Base-by-base conservation (phyloP, 2,113 vertebrate species). In the Globicephala melas region DNA sequence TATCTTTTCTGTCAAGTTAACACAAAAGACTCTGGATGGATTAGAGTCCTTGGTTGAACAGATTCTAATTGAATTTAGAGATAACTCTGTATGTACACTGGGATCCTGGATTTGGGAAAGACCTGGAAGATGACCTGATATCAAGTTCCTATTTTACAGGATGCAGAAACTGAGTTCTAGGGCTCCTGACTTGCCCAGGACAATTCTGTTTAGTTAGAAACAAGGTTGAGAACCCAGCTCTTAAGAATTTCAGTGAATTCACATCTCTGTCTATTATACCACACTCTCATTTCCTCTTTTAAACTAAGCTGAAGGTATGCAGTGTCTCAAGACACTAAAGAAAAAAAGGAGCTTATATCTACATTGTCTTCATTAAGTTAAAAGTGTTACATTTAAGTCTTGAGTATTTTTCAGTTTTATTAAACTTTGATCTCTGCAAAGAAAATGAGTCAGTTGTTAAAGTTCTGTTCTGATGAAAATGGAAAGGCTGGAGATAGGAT, bases 401-500 rank as follows among this genome's bases (percentile, higher is more conserved):
- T 79, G 85, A 79, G 18, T 76, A 63, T 89, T 97, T 94, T 88
- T 86, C 74, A 36, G 86, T 92, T 91, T 93, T 93, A 86, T 93
- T 97, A 89, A 96, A 93, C 71, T 74, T 91, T 93, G 89, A 94
- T 93, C 73, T 96, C 81, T 96, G 68, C 47, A 96, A 97, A 93
- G 87, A 96, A 96, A 97, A 63, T 89, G 79, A 96, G 33, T 62
- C 47, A 6, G 4, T 76, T 92, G 85, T 85, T 89, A 89, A 93
- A 92, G 31, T 95, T 89, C 92, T 96, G 18, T 25, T 87, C 82
- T 89, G 85, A 62, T 91, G n/a, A 73, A 86, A 85, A 86, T 0
- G 6, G 44, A 47, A 74, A 21, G 63, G 74, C 50, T 81, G 25
- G 86, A 88, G 65, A 44, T 36, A 53, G 76, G 83, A 94, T 82